phyloP scores from a whole-genome alignment of 2,888 invertebrate genomes.

The Drosophila gaucha region DNA sequence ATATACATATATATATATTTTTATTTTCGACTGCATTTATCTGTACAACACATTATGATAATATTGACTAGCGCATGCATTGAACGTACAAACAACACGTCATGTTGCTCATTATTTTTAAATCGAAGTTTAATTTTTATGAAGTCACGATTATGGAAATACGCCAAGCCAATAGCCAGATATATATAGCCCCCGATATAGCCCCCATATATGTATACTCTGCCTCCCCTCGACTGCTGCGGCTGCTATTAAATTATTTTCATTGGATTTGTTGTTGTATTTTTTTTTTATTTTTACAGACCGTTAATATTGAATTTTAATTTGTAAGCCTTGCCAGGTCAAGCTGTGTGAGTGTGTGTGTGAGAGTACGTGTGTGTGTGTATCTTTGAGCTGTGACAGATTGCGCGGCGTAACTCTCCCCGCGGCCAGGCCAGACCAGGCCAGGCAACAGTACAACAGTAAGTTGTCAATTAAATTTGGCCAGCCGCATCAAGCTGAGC shows the following conservation, averaged over 20 bases:
- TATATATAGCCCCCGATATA: background rate
- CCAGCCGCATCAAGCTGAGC: conserved; percentile 76
- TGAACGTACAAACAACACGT: conserved; percentile 47
- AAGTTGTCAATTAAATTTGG: conserved; percentile 80
- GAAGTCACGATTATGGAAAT: conserved; percentile 84
- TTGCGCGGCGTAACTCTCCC: conserved; percentile 53
- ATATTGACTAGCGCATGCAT: conserved; percentile 31
- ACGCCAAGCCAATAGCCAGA: conserved; percentile 47
- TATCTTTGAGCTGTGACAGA: conserved; percentile 74
- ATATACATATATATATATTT: background rate
- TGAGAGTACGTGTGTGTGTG: conserved; percentile 27
- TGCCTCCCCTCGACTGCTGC: background rate
- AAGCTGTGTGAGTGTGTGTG: conserved; percentile 41
- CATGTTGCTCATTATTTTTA: conserved; percentile 78
- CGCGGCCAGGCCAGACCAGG: conserved; percentile 28
- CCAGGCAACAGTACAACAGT: conserved; percentile 64
- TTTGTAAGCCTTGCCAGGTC: conserved; percentile 71
- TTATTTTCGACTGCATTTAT: conserved; percentile 41
- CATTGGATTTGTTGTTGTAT: conserved; percentile 29
- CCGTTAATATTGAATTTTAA: conserved; percentile 83
- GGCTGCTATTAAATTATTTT: conserved; percentile 59
- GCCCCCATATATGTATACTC: background rate
- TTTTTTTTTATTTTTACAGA: conserved; percentile 37
- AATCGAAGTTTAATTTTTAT: conserved; percentile 83
- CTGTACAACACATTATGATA: conserved; percentile 41